Base-by-base conservation (phyloP, 92 coral and sea anemone species). In the Heteractis magnifica region DNA sequence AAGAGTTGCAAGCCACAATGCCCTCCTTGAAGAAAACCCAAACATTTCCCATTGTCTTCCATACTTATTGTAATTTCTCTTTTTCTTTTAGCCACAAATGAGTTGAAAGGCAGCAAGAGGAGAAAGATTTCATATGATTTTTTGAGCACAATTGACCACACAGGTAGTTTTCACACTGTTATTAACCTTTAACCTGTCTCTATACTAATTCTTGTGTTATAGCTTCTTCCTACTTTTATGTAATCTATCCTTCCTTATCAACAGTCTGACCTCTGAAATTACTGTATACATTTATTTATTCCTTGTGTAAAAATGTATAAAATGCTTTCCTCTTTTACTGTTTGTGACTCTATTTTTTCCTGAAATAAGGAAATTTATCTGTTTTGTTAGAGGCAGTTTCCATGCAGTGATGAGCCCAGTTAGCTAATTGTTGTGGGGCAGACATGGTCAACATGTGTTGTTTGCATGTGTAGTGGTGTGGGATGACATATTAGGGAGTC, bases 61-160 rank as follows among this genome's bases (percentile, higher is more conserved):
- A 20, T 14, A 21, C 73, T 68, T 4, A 49, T 49, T 44, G 11
- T 49, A 16, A 0, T 49, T 74, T 44, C 0, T 10, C 20, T 0
- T 71, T 6, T 80, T 9, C 70, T 78, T 78, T 49, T 77, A 79
- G 84, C 84, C 64, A 79, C 84, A 20, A 80, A 52, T 89, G 90
- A 88, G 44, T 16, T 86, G 48, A 88, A 86, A 71, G 90, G 92
- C 50, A 92, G 81, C 90, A 96, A 96, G 53, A 89, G 95, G 73
- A 88, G 99, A 56, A 92, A 94, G 84, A 82, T 94, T 75, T 94
- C 94, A 13, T 89, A 93, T 83, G 99, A 96, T 81, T 86, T 92
- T 77, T 81, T 94, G 52, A 90, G 90, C 79, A 77, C 98, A 15
- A 90, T 92, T 49, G 99, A 96, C 62, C 98, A 92, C 72, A 96